Evolutionary conservation across 2,888 invertebrate species (phyloP), one percentile per base, ranked within the genome.

Genomic region (Chorisops tibialis): DNA sequence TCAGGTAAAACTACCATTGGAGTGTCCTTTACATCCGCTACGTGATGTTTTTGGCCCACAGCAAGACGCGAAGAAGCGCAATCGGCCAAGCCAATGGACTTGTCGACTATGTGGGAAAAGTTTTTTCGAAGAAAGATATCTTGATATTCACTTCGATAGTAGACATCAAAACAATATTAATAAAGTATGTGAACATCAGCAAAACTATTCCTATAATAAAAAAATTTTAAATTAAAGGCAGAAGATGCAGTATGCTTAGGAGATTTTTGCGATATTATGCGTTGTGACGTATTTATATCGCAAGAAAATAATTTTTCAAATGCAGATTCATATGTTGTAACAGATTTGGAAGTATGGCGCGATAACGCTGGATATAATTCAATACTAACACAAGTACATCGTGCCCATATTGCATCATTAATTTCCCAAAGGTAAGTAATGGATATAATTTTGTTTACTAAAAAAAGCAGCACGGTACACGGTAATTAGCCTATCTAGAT

Each of bases 241-340:
- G 92, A 93, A 79, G 93, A 94, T 78, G 89, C 93, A 65, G 89
- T 95, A 71, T 96, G 96, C 78, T 83, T 95, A 72, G 93, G 94
- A 56, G 93, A 95, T 78, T 95, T 90, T 80, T 96, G 96, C 82
- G 95, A 96, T 80, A 91, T 96, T 71, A 93, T 96, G 89, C 86
- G 96, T 69, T 96, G 96, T 79, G 93, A 94, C 76, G 92, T 95
- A 58, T 81, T 93, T 69, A 83, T 87, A 67, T 86, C 87, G 64
- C 87, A 89, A 74, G 89, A 89, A 65, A 80, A 81, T 54, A 82
- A 79, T 65, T 71, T 81, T 41, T 77, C 85, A 70, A 81, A 85
- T 67, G 87, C 86, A 65, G 85, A 85, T 70, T 83, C 84, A 47
- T 84, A 82, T 66, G 82, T 84, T 18, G 83, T 87, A 71, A 91